Evolutionary conservation across 2,113 vertebrate genomes (phyloP).

Genomic region (Oxyura jamaicensis): DNA sequence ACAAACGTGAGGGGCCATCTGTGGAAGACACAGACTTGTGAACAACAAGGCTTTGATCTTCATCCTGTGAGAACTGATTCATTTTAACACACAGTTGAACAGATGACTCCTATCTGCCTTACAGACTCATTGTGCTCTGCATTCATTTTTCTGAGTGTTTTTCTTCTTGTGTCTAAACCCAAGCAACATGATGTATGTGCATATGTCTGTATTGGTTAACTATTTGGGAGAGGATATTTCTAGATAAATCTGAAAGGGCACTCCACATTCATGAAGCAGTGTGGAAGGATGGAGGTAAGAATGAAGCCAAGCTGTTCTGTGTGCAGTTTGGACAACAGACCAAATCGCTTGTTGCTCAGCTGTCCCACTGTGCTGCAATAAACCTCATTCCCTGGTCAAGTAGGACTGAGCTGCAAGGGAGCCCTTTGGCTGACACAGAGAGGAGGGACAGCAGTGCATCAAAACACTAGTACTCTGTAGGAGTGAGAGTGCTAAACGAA

Average conservation of each 20-base stretch:
- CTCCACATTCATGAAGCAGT: fast-evolving
- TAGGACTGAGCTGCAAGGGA: background rate
- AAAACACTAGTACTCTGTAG: background rate
- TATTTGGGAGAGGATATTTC: background rate
- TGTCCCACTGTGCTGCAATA: background rate
- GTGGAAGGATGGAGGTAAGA: background rate
- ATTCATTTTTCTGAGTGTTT: background rate
- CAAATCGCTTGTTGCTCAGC: background rate
- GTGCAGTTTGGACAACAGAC: background rate
- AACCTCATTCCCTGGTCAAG: background rate
- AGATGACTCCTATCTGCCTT: background rate
- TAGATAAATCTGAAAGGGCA: background rate
- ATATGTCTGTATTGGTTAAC: background rate
- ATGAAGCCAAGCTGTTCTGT: background rate
- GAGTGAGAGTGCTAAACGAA: background rate
- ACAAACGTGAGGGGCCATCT: background rate
- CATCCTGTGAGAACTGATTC: background rate
- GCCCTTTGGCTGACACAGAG: background rate
- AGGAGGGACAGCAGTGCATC: background rate
- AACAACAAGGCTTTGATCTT: background rate
- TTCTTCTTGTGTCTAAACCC: background rate
- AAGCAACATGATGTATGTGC: background rate
- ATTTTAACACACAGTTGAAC: background rate
- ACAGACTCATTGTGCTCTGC: background rate
- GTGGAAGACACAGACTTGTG: background rate